These are phyloP conservation scores for Epirrita christyi DNA, from an alignment of 2,888 invertebrate species.

Conservation along the genomic window DNA sequence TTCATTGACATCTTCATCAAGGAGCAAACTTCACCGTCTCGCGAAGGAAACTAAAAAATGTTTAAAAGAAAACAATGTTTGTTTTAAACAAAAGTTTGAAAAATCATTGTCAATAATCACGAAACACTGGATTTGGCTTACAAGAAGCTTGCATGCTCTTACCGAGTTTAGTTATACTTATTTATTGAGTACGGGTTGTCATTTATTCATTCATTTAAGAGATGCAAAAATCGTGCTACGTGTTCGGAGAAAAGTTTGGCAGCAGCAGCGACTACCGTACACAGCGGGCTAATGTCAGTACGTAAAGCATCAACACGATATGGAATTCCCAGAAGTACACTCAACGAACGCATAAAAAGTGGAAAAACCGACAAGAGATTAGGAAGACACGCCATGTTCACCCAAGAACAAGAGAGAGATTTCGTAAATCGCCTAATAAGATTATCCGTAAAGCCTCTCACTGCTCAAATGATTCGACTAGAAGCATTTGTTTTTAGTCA, in stretches of 20 bases:
- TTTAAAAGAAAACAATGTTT: too few relatives aligned
- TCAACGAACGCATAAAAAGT: conserved; percentile 1
- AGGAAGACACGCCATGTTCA: conserved; percentile 6
- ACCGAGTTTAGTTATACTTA: too few relatives aligned
- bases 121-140: too few relatives aligned
- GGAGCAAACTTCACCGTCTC: too few relatives aligned
- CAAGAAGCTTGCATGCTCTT: too few relatives aligned
- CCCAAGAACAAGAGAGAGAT: conserved; percentile 1
- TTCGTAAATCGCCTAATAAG: conserved; percentile 1
- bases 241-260: conserved; percentile 2
- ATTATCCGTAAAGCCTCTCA: background rate
- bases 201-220: background rate
- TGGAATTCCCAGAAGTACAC: background rate
- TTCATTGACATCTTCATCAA: too few relatives aligned
- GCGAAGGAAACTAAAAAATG: too few relatives aligned
- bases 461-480: conserved; percentile 1
- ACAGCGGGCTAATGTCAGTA: background rate
- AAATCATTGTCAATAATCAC: too few relatives aligned
- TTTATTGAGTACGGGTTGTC: too few relatives aligned
- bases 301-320: background rate
- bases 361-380: background rate
- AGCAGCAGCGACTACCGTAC: conserved; percentile 1
- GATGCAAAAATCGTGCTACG: background rate
- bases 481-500: conserved; percentile 4
- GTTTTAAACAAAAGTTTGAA: too few relatives aligned